Base-by-base conservation (phyloP, 2,113 vertebrate genomes). In the Pteropus alecto region DNA sequence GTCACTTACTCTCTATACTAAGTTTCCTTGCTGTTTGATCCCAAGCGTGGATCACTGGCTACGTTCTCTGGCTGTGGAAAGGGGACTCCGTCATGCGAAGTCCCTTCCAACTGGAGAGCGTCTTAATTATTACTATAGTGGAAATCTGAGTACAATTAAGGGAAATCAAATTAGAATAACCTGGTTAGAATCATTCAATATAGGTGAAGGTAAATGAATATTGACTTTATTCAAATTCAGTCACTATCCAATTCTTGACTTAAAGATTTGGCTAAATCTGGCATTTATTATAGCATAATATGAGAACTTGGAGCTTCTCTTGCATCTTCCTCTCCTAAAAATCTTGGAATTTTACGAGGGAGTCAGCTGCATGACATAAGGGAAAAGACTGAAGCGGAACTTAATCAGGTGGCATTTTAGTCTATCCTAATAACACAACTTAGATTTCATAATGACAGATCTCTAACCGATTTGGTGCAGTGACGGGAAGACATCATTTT, bases 401-500 rank as follows among this genome's bases (percentile, higher is more conserved):
- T 93, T 15, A 3, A 56, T 26, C 21, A 1, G 8, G 2, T 41
- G 41, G 1, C 26, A 48, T 82, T 89, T 85, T 84, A 24, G 51
- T 88, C 15, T 74, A 7, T 81, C 63, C 82, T 76, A 79, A n/a
- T 38, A 73, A 48, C 4, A 65, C 63, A 68, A 26, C 35, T 73
- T 65, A 76, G 28, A 82, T 77, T 90, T 90, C 41, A 22, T 46
- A 33, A 85, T 61, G n/a, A 84, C 30, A 46, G 46, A 33, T 79
- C 74, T 89, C 33, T 79, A 35, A 88, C 48, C 68, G 63, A 90
- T 60, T 74, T 84, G 48, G 18, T 87, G 48, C 7, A 60, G 33
- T 94, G 38, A 79, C 14, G 9, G 16, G 54, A 86, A 92, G 54
- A 95, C 77, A 89, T 85, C 28, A 43, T 83, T 95, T 95, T 83